Evolutionary conservation across 2,113 vertebrate species (phyloP).

Genomic region (Ivindomyrus marchei): DNA sequence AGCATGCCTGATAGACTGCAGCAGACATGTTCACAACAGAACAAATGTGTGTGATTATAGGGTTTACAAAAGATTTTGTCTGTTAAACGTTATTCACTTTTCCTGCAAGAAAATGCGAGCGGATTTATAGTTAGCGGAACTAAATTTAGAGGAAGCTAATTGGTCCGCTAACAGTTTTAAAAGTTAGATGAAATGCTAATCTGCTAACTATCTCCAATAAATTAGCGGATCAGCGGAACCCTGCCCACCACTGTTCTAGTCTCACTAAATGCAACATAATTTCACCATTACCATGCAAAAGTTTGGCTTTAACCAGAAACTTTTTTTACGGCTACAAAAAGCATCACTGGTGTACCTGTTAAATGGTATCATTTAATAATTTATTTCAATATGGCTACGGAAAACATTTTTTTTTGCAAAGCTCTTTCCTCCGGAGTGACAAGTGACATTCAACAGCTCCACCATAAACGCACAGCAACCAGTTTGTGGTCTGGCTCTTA

Average conservation of each 20-base stretch:
- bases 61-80: neutral
- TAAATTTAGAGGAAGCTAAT: neutral
- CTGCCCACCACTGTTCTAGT: neutral
- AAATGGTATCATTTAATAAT: neutral
- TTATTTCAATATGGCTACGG: neutral
- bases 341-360: neutral
- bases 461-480: neutral
- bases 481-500: neutral
- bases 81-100: neutral
- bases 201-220: neutral
- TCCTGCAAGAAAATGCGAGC: neutral
- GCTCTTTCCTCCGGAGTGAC: neutral
- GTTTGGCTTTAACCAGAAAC: neutral
- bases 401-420: neutral
- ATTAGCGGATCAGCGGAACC: neutral
- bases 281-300: neutral
- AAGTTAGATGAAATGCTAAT: neutral
- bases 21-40: neutral
- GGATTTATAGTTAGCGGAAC: neutral
- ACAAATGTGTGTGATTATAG: neutral
- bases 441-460: conserved; percentile 15
- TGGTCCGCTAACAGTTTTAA: neutral
- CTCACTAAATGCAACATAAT: neutral
- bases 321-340: neutral
- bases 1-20: neutral